Evolutionary conservation across 64 coral and sea anemone species (phyloP), one percentile per base, ranked within the genome.

Genomic region (Dendronephthya gigantea): DNA sequence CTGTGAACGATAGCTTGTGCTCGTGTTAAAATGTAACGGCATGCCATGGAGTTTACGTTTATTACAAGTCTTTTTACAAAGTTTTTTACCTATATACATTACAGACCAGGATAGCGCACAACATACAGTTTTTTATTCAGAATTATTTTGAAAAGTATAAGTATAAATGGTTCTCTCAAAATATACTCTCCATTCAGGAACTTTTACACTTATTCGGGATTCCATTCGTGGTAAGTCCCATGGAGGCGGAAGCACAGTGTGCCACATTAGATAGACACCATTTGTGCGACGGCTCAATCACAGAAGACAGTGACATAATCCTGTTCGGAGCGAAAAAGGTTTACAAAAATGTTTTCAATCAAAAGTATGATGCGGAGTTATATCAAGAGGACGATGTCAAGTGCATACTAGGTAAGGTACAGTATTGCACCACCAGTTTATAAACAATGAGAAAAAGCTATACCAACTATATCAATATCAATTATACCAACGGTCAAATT

Each of bases 221-320:
- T 45, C 94, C 94, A 29, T 98, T 87, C 87, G 52, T 98, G 33
- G 90, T 93, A 7, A 93, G 94, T 69, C 94, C 94, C 1, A 98
- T 98, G 94, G 94, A 98, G 35, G 94, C 94, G 1, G 94, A 98
- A 81, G 94, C 94, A 0, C 94, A 98, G 40, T 98, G 94, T 39
- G 94, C 94, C 0, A 37, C 75, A 1, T 62, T 98, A 10, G 89
- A 98, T 82, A 39, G 66, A 9, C 40, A 90, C 6, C 48, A 51
- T 0, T 82, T 93, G 52, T 93, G 92, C 7, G 79, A 91, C 68
- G 94, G 94, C 4, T 93, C 92, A 7, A 93, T 98, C 33, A 98
- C 94, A 9, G 92, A 98, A 30, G 94, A 98, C 69, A 98, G 94
- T 34, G 94, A 98, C 84, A 88, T 98, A 1, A 90, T 98, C 55